These are phyloP conservation scores for Hypomesus transpacificus DNA, from an alignment of 2,113 vertebrate genomes.

Conservation along the genomic window DNA sequence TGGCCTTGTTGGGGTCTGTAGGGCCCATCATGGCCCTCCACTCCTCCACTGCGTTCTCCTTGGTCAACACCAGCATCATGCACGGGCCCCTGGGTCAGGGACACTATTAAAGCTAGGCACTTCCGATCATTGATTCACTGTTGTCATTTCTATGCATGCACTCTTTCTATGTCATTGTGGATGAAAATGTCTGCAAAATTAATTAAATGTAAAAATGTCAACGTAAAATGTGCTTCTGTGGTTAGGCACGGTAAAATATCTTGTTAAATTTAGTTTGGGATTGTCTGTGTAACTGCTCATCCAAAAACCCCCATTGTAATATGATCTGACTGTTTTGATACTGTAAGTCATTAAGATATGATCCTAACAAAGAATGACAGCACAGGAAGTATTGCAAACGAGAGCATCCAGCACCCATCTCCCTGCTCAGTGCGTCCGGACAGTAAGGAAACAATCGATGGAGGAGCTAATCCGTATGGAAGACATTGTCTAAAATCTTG, in stretches of 20 bases:
- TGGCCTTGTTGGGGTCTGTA: constrained; percentile 73
- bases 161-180: no score
- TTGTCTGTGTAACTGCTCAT: neutral
- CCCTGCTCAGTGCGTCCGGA: constrained; percentile 18
- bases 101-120: neutral
- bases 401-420: constrained; percentile 29
- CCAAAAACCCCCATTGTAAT: neutral
- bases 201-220: neutral
- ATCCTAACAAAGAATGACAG: constrained; percentile 20
- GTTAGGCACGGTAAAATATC: no score
- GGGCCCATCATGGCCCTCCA: constrained; percentile 83
- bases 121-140: neutral
- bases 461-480: constrained; percentile 43
- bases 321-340: neutral
- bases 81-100: constrained; percentile 70
- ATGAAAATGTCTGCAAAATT: neutral
- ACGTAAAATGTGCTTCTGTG: no score
- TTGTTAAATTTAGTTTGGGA: no score
- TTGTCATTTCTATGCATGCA: neutral
- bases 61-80: constrained; percentile 73
- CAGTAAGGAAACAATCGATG: constrained; percentile 42
- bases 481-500: constrained; percentile 38
- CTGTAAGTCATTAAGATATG: neutral
- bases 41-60: constrained; percentile 78
- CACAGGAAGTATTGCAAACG: constrained; percentile 28